Evolutionary conservation across 2,888 invertebrate species (phyloP), one percentile per base, ranked within the genome.

Genomic region (Deilephila porcellus): DNA sequence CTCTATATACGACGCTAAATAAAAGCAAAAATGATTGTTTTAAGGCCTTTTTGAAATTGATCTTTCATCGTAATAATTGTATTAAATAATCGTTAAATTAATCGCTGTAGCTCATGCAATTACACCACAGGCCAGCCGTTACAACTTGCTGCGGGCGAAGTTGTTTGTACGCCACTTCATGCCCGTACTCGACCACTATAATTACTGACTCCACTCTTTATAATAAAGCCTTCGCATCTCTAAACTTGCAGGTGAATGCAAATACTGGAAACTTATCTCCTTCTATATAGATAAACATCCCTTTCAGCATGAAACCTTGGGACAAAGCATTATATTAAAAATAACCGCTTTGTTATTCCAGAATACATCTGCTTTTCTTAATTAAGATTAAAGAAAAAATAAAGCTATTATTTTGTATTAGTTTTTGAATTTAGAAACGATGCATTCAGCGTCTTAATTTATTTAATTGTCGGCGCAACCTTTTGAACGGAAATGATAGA

Each of bases 181-280:
- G 85, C 86, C 85, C 79, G 78, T 82, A 79, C 78, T 80, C 79
- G 74, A 82, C 86, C 85, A 85, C 87, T 88, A 88, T 91, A 88
- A 92, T 89, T 85, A 83, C 86, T 84, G 83, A 82, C 85, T 83
- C 81, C 83, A 84, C 83, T 86, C 85, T 86, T 85, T 85, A 85
- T 82, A 82, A 85, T 84, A 79, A 82, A 85, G 80, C 83, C 83
- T 85, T 82, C 77, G 71, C 77, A 80, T 78, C 80, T 76, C 80
- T 76, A 78, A 84, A 85, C 86, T 83, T 90, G 87, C 86, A 90
- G 85, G 84, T 85, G 86, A 85, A 91, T 91, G 89, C 91, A 91
- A 89, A 90, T 85, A 83, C 82, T 84, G 82, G 76, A 77, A 83
- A 85, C 83, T 84, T 83, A 80, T 76, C 76, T 52, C 78, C 80